Percentiles rank a stretch among this genome's conserved stretches.
Evolutionary conservation across 2,797 vertebrate species (phyloP).

Genomic region (Peromyscus melanophrys): DNA sequence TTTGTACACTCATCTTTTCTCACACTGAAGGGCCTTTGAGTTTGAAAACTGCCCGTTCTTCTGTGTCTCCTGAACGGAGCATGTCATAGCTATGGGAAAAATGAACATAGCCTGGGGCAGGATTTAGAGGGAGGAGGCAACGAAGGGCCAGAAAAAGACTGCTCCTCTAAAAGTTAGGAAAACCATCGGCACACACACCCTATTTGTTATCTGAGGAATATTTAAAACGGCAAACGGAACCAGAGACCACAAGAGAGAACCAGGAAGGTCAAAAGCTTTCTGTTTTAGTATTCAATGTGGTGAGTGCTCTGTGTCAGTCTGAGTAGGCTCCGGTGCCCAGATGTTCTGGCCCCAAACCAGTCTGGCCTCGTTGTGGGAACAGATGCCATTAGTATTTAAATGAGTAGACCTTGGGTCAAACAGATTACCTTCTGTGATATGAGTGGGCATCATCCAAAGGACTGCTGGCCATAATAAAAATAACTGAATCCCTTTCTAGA

Average conservation of each 20-base stretch:
- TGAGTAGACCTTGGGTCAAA: slow-evolving; percentile 39
- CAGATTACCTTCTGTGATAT: not conserved
- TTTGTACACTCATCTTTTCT: not conserved
- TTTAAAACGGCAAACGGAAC: slow-evolving; percentile 34
- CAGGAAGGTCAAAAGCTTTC: not conserved
- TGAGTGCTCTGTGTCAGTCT: not conserved
- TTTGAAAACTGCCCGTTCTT: not conserved
- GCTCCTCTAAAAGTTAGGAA: slow-evolving; percentile 46
- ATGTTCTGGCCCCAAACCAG: not conserved
- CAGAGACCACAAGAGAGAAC: not conserved
- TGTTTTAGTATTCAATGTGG: not conserved
- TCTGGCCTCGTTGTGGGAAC: not conserved
- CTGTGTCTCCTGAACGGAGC: not conserved
- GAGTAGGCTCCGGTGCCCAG: not conserved
- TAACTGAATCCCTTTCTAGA: not conserved
- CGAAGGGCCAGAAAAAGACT: not conserved
- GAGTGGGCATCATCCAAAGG: not conserved
- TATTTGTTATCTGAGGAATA: slow-evolving; percentile 6
- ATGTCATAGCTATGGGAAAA: not conserved
- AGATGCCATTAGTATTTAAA: slow-evolving; percentile 51
- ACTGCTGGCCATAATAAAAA: not conserved
- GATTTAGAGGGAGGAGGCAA: not conserved
- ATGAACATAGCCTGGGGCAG: not conserved
- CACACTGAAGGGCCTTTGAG: not conserved
- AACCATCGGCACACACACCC: not conserved